Base-by-base conservation (phyloP, 2,113 vertebrate species). In the Coptodon bakossiorum region DNA sequence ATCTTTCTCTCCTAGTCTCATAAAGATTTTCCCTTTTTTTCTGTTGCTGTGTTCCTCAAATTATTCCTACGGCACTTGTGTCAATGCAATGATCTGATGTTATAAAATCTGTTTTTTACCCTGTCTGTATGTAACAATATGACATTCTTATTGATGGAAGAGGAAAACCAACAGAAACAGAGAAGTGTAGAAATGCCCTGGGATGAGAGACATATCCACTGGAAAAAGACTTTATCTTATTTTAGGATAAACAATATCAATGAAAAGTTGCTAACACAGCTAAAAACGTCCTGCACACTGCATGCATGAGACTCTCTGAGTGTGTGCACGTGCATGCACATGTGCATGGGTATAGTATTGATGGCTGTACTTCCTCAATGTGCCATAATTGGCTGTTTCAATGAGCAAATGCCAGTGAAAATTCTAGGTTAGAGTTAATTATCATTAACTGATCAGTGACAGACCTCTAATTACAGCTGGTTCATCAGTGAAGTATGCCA, bases 361-460 rank as follows among this genome's bases (percentile, higher is more conserved):
- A 92, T 57, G 80, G 53, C 27, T 81, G 31, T 12, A 56, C 82
- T 52, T 80, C 82, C 81, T 91, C 81, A 85, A 84, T 50, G 43
- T 73, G 45, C 59, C 5, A 2, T 91, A 92, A 95, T 91, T 92
- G 89, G 90, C 78, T 80, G 73, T 83, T 95, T 82, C 57, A 88
- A 88, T 78, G 86, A 57, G 57, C 38, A 85, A 90, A 91, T 82
- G 88, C 71, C 80, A 78, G 80, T 36, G 53, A 71, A 89, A 94
- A 94, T 94, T 88, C 71, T 86, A 87, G 89, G 86, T 76, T 90
- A 81, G 81, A 80, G 91, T 94, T 94, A 89, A 93, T 93, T 84
- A 90, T 88, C 66, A 86, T 90, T 91, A 85, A 81, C 82, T 71
- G 85, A 91, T 90, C 85, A 85, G 83, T 88, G 86, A 86, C 68